These are phyloP conservation scores for Bos javanicus DNA, from an alignment of 2,113 vertebrate genomes.

Conservation along the genomic window DNA sequence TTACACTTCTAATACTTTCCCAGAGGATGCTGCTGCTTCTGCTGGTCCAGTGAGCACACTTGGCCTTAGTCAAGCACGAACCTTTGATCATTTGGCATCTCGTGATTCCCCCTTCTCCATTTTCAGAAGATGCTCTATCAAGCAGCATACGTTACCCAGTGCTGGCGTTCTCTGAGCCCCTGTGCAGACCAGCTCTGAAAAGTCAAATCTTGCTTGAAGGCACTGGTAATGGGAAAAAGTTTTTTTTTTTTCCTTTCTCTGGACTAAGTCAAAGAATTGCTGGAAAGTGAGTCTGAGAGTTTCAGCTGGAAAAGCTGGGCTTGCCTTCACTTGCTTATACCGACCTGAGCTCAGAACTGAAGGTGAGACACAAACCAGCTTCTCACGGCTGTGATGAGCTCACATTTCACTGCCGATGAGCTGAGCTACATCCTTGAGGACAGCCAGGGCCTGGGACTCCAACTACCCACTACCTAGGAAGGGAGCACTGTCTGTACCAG, in stretches of 20 bases:
- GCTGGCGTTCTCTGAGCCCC: not conserved
- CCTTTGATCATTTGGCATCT: not conserved
- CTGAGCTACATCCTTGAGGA: not conserved
- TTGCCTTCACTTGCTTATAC: not conserved
- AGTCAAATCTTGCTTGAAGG: not conserved
- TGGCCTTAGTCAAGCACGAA: not conserved
- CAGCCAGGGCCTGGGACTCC: too few relatives aligned
- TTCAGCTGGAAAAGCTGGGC: not conserved
- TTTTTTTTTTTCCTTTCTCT: not conserved
- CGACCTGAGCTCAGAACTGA: not conserved
- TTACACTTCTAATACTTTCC: not conserved
- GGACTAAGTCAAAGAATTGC: not conserved
- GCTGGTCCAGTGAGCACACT: not conserved
- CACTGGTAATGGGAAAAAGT: not conserved
- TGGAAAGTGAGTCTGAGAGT: not conserved
- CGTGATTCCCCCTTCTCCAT: not conserved
- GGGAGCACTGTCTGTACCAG: not conserved
- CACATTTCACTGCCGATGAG: accelerated
- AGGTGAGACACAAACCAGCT: accelerated
- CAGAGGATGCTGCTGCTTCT: not conserved
- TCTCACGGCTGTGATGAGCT: not conserved
- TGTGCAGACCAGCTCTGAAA: not conserved
- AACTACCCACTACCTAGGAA: not conserved
- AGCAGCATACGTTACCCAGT: not conserved
- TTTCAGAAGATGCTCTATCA: not conserved